A percentile compares a stretch with the other conserved stretches of the same genome.
Conservation (phyloP, 2,888 invertebrate species). For the Cephus pygmeus region DNA sequence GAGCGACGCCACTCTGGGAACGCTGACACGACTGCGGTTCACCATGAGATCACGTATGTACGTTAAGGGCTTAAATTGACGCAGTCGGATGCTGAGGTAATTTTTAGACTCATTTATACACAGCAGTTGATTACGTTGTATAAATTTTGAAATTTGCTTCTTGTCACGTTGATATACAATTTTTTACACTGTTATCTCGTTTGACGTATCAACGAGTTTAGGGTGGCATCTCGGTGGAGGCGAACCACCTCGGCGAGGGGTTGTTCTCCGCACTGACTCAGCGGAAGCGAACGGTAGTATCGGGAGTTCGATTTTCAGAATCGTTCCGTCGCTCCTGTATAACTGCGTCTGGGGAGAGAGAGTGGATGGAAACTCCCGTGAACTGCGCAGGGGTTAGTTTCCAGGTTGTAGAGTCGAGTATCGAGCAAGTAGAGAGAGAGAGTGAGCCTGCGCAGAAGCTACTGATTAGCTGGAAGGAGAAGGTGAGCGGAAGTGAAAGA, state of each 20-base stretch:
- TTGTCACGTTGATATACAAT: background rate
- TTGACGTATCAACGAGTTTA: background rate
- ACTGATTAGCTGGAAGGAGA: background rate
- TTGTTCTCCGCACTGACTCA: background rate
- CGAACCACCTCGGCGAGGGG: background rate
- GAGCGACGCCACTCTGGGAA: background rate
- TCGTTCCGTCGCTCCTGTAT: background rate
- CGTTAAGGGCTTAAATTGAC: background rate
- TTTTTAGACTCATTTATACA: background rate
- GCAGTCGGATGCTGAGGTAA: background rate
- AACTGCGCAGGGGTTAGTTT: slow-evolving; percentile 1
- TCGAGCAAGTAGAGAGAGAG: slow-evolving; percentile 4
- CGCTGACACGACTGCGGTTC: background rate
- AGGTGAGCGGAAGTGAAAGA: background rate
- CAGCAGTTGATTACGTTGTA: background rate
- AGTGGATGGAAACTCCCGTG: background rate
- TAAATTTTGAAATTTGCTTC: background rate
- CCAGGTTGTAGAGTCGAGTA: background rate
- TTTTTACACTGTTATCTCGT: background rate
- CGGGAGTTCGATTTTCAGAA: slow-evolving; percentile 1
- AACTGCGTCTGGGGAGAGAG: background rate
- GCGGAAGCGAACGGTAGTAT: background rate
- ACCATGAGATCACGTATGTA: background rate
- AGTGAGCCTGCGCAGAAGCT: background rate
- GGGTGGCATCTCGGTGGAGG: background rate